Percentiles rank a stretch among this genome's conserved stretches.
Conservation (phyloP, 2,797 vertebrate species). For the Liparis tanakae region DNA sequence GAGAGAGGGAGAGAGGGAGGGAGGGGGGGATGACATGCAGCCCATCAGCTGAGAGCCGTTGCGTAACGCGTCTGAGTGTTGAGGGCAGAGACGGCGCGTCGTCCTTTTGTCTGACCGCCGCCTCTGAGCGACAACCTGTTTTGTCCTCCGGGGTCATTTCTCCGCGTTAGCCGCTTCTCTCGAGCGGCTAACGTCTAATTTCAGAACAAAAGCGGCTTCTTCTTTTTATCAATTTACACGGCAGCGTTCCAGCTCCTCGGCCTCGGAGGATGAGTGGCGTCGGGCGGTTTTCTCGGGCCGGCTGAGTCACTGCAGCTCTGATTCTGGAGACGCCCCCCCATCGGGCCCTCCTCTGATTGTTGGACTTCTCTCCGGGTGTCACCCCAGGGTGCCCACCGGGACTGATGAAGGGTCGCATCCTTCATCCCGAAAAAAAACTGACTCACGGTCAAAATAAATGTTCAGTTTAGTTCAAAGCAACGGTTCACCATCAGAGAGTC, state of each 20-base stretch:
- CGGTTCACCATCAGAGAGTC: too few species aligned
- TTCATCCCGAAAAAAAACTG: not conserved
- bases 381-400: not conserved
- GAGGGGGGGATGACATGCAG: too few species aligned
- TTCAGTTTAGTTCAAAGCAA: too few species aligned
- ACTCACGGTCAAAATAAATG: too few species aligned
- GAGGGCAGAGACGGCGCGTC: not conserved
- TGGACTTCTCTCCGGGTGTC: not conserved
- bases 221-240: not conserved
- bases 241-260: not conserved
- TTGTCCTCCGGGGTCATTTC: not conserved
- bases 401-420: not conserved
- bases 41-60: not conserved
- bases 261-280: conserved; percentile 1
- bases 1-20: too few species aligned
- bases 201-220: not conserved
- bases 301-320: conserved; percentile 4
- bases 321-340: too few species aligned
- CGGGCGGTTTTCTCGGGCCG: not conserved
- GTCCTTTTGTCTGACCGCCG: not conserved
- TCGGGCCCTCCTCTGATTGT: conserved; percentile 27
- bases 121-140: not conserved
- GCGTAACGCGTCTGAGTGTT: not conserved
- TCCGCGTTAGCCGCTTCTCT: conserved; percentile 2
- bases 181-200: not conserved